phyloP scores from a whole-genome alignment of 2,888 invertebrate species.

The Drepana falcataria region DNA sequence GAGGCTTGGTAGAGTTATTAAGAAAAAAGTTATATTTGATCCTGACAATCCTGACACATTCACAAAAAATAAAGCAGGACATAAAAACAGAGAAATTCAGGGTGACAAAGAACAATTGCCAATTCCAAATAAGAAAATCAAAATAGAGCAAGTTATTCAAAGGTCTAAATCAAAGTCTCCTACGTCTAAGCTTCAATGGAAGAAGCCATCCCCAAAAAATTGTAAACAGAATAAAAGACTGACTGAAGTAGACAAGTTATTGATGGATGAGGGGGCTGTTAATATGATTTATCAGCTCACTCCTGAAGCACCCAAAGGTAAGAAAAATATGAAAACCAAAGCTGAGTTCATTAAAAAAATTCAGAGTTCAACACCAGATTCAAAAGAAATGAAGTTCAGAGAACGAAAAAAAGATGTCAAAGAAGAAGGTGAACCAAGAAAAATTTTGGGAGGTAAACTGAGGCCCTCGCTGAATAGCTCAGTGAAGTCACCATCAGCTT shows the following conservation, averaged over 20 bases:
- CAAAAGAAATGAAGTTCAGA: slow-evolving; percentile 70
- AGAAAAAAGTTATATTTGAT: slow-evolving; percentile 86
- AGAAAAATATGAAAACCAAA: slow-evolving; percentile 72
- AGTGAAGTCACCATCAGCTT: slow-evolving; percentile 77
- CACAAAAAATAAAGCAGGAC: slow-evolving; percentile 54
- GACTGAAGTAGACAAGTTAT: slow-evolving; percentile 85
- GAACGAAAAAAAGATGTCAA: slow-evolving; percentile 70
- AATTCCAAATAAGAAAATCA: slow-evolving; percentile 41
- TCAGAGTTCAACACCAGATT: slow-evolving; percentile 68
- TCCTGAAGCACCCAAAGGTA: slow-evolving; percentile 69
- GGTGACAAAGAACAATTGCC: slow-evolving; percentile 39
- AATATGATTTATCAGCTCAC: slow-evolving; percentile 91
- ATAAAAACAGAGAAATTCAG: slow-evolving; percentile 44
- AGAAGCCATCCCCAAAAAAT: slow-evolving; percentile 66
- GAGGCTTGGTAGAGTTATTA: slow-evolving; percentile 79
- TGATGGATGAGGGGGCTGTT: slow-evolving; percentile 92
- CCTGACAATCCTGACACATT: slow-evolving; percentile 80
- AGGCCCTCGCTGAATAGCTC: slow-evolving; percentile 58
- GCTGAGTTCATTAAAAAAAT: slow-evolving; percentile 81
- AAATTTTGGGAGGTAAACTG: slow-evolving; percentile 52
- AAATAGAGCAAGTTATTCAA: slow-evolving; percentile 37
- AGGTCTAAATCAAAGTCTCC: slow-evolving; percentile 58
- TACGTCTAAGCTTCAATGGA: slow-evolving; percentile 60
- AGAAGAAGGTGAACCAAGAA: slow-evolving; percentile 58
- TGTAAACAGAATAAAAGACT: slow-evolving; percentile 76